These are phyloP conservation scores for Bembecia ichneumoniformis DNA, from an alignment of 2,888 invertebrate genomes.

Conservation along the genomic window DNA sequence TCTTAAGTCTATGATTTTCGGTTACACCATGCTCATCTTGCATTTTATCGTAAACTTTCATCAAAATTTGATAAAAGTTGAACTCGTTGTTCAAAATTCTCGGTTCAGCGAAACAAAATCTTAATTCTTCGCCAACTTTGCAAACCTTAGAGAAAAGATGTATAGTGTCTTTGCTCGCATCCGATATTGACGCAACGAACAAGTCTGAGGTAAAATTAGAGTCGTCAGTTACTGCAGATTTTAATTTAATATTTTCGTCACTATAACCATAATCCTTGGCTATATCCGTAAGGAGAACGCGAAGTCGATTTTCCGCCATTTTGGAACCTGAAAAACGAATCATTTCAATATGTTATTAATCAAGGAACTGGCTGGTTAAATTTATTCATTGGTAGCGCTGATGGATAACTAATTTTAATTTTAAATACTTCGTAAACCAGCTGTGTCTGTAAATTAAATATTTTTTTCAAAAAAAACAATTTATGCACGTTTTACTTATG, in stretches of 20 bases:
- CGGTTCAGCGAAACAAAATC: constrained; percentile 16
- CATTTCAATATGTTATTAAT: no score
- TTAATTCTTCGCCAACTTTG: constrained; percentile 24
- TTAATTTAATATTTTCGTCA: constrained; percentile 14
- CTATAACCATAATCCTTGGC: constrained; percentile 22
- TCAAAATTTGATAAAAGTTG: constrained; percentile 3
- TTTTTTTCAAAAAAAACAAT: no score
- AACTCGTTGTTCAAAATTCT: constrained; percentile 5
- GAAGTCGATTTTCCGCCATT: not conserved
- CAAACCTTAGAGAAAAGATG: constrained; percentile 40
- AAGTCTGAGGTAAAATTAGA: constrained; percentile 30
- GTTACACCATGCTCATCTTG: constrained; percentile 10
- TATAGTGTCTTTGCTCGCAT: constrained; percentile 13
- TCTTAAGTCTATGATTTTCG: constrained; percentile 5
- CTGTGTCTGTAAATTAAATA: no score
- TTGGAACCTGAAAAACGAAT: no score
- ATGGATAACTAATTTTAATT: no score
- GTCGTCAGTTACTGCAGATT: constrained; percentile 21
- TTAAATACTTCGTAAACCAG: no score
- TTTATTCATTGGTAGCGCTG: no score
- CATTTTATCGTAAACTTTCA: constrained; percentile 1
- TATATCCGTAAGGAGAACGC: constrained; percentile 20
- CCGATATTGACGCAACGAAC: constrained; percentile 15
- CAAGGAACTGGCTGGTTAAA: no score
- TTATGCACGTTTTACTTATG: no score